Percentiles rank a stretch among this genome's conserved stretches.
These are phyloP conservation scores for Euleptes europaea DNA, from an alignment of 2,113 vertebrate genomes.

Conservation along the genomic window DNA sequence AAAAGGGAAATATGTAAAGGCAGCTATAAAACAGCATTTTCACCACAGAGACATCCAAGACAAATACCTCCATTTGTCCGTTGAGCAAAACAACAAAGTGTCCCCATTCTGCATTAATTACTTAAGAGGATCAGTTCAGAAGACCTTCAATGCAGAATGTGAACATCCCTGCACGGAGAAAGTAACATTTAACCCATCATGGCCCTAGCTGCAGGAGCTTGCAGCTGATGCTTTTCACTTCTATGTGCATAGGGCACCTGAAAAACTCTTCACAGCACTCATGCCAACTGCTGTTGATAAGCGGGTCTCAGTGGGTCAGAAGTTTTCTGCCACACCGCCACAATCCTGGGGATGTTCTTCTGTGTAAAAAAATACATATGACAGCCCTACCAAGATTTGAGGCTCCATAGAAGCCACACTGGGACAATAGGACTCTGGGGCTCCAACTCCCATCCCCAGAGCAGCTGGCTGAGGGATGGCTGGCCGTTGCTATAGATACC, in stretches of 20 bases:
- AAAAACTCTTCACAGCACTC: not conserved
- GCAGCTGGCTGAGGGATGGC: too few species aligned
- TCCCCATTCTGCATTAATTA: not conserved
- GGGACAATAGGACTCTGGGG: too few species aligned
- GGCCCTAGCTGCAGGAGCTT: not conserved
- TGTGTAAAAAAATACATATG: not conserved
- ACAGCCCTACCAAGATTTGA: too few species aligned
- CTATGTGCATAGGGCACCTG: not conserved
- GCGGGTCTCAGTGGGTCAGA: not conserved
- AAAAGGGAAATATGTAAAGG: slow-evolving; percentile 35
- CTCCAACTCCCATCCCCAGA: too few species aligned
- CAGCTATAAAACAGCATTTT: not conserved
- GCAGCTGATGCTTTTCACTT: not conserved
- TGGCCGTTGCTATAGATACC: too few species aligned
- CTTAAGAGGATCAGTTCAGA: not conserved
- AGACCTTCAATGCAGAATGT: not conserved
- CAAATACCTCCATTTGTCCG: too few species aligned
- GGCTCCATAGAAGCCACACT: too few species aligned
- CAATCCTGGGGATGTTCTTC: not conserved
- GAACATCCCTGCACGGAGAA: not conserved
- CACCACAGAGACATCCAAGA: not conserved
- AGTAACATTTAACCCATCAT: not conserved
- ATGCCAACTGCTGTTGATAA: not conserved
- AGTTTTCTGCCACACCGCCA: too few species aligned
- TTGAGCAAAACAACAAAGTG: not conserved